phyloP scores from a whole-genome alignment of 2,113 vertebrate genomes.

The Trachemys scripta region DNA sequence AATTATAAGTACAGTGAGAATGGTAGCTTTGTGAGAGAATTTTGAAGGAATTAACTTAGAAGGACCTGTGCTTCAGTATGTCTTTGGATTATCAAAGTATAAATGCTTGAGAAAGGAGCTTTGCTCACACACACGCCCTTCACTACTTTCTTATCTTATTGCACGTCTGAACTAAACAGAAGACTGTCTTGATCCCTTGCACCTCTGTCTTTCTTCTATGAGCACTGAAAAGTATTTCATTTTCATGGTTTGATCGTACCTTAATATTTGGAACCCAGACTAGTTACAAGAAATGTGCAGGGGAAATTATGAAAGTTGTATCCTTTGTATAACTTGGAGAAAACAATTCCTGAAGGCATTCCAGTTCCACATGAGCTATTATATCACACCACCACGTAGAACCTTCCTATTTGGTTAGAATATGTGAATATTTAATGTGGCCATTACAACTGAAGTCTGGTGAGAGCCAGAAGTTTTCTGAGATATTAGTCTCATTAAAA shows the following conservation, averaged over 20 bases:
- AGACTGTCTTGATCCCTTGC: not conserved
- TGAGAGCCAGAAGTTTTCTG: not conserved
- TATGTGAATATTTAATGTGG: not conserved
- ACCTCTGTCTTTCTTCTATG: not conserved
- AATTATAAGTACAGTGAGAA: not conserved
- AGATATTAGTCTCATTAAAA: not conserved
- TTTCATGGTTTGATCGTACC: not conserved
- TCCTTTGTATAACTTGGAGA: not conserved
- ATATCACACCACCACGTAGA: not conserved
- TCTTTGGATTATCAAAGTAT: not conserved
- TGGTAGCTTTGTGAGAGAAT: not conserved
- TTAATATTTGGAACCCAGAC: not conserved
- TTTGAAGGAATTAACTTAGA: not conserved
- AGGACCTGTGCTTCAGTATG: not conserved
- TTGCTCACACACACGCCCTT: not conserved
- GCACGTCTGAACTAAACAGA: not conserved
- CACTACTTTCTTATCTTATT: not conserved
- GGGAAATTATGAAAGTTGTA: not conserved
- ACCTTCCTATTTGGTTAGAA: not conserved
- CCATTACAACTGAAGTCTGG: not conserved
- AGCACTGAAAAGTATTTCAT: not conserved
- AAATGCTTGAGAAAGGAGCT: not conserved
- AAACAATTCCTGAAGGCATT: not conserved
- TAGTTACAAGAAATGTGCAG: not conserved
- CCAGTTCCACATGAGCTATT: not conserved